These are phyloP conservation scores for Rhamnusium bicolor DNA, from an alignment of 2,888 invertebrate species.

Conservation along the genomic window DNA sequence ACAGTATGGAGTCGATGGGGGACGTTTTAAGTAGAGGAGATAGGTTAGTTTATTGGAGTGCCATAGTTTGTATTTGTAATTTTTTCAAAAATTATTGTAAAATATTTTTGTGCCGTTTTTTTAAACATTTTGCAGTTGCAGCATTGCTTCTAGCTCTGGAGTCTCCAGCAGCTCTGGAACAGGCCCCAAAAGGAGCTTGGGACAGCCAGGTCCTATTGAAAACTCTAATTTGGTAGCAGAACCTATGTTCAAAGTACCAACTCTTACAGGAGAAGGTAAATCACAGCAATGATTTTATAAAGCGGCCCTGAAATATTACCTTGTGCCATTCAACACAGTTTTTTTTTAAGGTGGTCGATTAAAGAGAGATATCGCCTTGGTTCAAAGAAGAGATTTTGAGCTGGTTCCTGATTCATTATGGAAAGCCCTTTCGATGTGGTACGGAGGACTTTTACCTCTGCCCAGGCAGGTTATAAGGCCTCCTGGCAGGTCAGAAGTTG, in stretches of 20 bases:
- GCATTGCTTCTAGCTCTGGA: slow-evolving; percentile 76
- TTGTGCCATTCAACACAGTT: background rate
- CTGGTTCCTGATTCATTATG: slow-evolving; percentile 89
- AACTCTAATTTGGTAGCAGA: slow-evolving; percentile 81
- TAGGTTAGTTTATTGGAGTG: slow-evolving; percentile 69
- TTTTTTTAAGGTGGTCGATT: slow-evolving; percentile 76
- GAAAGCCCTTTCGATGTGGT: slow-evolving; percentile 89
- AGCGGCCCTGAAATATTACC: background rate
- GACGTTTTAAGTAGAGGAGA: slow-evolving; percentile 76
- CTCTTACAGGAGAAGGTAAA: slow-evolving; percentile 90
- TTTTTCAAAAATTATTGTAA: background rate
- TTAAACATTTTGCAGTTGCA: slow-evolving; percentile 60
- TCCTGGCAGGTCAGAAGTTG: slow-evolving; percentile 77
- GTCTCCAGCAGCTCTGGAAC: slow-evolving; percentile 76
- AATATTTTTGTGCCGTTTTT: background rate
- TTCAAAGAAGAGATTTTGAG: slow-evolving; percentile 89
- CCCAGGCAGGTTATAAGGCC: slow-evolving; percentile 88
- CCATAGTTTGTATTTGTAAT: background rate
- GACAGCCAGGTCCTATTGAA: slow-evolving; percentile 82
- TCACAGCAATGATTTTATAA: no score
- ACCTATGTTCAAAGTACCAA: slow-evolving; percentile 77
- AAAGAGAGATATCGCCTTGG: slow-evolving; percentile 81
- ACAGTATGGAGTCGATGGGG: slow-evolving; percentile 77
- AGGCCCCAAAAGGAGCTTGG: slow-evolving; percentile 65
- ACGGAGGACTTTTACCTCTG: slow-evolving; percentile 82